Conservation (phyloP, 2,888 invertebrate genomes). For the Folsomia candida region DNA sequence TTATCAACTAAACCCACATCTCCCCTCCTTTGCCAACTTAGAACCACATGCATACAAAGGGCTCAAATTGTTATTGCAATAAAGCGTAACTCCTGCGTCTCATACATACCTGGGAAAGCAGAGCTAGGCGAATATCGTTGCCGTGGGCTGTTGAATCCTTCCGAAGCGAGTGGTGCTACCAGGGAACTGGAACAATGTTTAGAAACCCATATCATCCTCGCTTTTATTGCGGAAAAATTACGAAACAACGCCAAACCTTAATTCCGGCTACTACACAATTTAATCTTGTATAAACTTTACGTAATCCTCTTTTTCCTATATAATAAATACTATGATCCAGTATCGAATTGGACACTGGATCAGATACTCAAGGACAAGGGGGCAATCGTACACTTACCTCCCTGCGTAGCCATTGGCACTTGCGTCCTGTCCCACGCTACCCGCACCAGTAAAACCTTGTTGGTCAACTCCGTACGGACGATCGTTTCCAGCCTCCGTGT, state of each 20-base stretch:
- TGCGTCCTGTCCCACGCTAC: slow-evolving; percentile 40
- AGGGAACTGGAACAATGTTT: too few relatives aligned
- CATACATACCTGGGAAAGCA: slow-evolving; percentile 36
- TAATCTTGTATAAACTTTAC: too few relatives aligned
- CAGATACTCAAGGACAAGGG: too few relatives aligned
- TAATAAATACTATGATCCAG: too few relatives aligned
- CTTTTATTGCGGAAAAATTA: neutral
- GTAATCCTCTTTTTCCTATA: too few relatives aligned
- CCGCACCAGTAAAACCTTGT: slow-evolving; percentile 38
- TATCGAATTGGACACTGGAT: too few relatives aligned
- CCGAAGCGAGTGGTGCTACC: slow-evolving; percentile 35
- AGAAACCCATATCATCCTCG: neutral
- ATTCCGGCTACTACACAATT: too few relatives aligned
- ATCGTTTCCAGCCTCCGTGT: slow-evolving; percentile 23
- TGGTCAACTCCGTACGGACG: slow-evolving; percentile 37
- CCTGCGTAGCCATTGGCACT: slow-evolving; percentile 49
- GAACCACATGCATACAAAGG: neutral
- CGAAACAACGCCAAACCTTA: too few relatives aligned
- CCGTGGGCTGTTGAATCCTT: slow-evolving; percentile 47
- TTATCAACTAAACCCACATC: neutral
- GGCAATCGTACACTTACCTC: too few relatives aligned
- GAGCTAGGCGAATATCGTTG: slow-evolving; percentile 32
- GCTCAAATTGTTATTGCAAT: neutral
- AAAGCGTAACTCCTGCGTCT: too few relatives aligned
- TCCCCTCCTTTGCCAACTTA: neutral